A percentile compares a stretch with the other conserved stretches of the same genome.
These are phyloP conservation scores for Galerucella nymphaeae DNA, from an alignment of 2,888 invertebrate genomes.

Conservation along the genomic window DNA sequence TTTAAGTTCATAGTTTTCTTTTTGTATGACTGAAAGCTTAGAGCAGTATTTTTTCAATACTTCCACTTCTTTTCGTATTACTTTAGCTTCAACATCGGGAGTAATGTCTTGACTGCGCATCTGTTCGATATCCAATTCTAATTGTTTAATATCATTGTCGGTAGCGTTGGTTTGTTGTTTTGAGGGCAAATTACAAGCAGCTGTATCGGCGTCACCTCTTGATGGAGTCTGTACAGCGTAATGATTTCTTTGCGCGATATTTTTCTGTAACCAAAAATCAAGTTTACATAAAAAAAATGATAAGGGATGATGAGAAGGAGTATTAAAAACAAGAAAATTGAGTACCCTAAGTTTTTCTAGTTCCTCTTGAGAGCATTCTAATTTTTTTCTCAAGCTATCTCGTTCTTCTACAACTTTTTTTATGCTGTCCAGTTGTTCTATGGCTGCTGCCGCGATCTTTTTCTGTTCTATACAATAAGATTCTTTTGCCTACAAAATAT, in stretches of 20 bases:
- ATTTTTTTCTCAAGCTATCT: constrained; percentile 53
- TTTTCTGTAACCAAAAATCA: constrained; percentile 35
- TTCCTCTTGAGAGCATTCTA: constrained; percentile 54
- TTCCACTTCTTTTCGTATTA: constrained; percentile 58
- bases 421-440: constrained; percentile 58
- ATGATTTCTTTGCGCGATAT: constrained; percentile 27
- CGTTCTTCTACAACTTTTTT: constrained; percentile 56
- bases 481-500: constrained; percentile 52
- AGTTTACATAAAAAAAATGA: not conserved
- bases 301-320: not conserved
- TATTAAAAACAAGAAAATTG: constrained; percentile 1
- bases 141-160: constrained; percentile 51
- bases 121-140: constrained; percentile 57
- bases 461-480: constrained; percentile 56
- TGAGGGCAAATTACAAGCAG: constrained; percentile 14
- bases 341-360: constrained; percentile 48
- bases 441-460: constrained; percentile 52
- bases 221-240: constrained; percentile 19
- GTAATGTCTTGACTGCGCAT: constrained; percentile 51
- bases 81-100: constrained; percentile 55
- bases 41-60: constrained; percentile 59
- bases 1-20: constrained; percentile 57
- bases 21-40: constrained; percentile 57
- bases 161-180: constrained; percentile 24
- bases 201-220: constrained; percentile 20